Percentiles rank a stretch among this genome's conserved stretches.
Evolutionary conservation across 2,797 vertebrate genomes (phyloP).

Genomic region (Sebastes miniatus): DNA sequence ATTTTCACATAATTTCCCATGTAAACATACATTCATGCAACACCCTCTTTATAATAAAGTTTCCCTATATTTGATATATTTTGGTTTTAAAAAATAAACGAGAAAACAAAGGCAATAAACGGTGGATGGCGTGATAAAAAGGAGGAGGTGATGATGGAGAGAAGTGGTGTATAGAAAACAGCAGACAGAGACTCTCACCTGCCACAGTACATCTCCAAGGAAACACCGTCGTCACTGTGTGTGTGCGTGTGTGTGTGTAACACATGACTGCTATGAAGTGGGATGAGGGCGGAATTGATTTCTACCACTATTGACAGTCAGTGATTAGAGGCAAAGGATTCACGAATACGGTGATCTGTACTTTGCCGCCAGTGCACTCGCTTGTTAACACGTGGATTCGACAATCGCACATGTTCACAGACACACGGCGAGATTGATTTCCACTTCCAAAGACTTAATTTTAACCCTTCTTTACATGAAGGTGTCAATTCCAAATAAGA

Average conservation of each 20-base stretch:
- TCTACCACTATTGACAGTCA: constrained; percentile 34
- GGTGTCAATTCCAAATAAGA: not conserved
- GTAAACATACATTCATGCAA: constrained; percentile 92
- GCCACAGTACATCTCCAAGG: constrained; percentile 54
- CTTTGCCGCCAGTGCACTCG: constrained; percentile 30
- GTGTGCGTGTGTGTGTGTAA: constrained; percentile 4
- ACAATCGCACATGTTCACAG: constrained; percentile 2
- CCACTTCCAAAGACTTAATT: not conserved
- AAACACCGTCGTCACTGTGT: constrained; percentile 37
- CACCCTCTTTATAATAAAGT: constrained; percentile 88
- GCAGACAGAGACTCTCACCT: constrained; percentile 47
- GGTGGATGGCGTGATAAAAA: constrained; percentile 56
- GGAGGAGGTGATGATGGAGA: constrained; percentile 47
- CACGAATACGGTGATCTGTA: constrained; percentile 39
- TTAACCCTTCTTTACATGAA: not conserved
- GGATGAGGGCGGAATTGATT: constrained; percentile 41
- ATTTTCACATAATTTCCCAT: constrained; percentile 83
- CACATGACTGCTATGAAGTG: constrained; percentile 38
- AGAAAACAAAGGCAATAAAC: constrained; percentile 61
- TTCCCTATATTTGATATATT: constrained; percentile 86
- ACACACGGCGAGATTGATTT: constrained; percentile 11
- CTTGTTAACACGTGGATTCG: not conserved
- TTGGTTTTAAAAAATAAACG: constrained; percentile 64
- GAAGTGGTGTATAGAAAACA: constrained; percentile 33
- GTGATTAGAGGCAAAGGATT: constrained; percentile 36